Conservation (phyloP, 2,888 invertebrate species). For the Minunthozetes semirufus region DNA sequence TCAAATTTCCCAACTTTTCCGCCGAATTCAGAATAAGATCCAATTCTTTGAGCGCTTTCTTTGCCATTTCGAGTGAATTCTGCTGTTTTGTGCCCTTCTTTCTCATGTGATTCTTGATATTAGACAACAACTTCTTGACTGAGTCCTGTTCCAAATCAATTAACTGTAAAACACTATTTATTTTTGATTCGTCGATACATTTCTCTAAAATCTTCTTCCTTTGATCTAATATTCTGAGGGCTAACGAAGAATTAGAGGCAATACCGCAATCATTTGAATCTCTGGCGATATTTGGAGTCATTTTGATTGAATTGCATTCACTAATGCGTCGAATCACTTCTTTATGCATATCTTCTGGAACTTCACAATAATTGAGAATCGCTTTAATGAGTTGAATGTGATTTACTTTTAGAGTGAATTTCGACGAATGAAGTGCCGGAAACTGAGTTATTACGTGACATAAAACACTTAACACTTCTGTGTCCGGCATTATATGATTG, state of each 20-base stretch:
- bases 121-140: slow-evolving; percentile 21
- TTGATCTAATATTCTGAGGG: neutral
- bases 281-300: slow-evolving; percentile 2
- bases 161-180: slow-evolving; percentile 20
- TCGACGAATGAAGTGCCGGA: slow-evolving; percentile 48
- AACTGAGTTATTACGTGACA: slow-evolving; percentile 66
- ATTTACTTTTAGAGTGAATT: slow-evolving; percentile 63
- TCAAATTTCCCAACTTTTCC: slow-evolving; percentile 62
- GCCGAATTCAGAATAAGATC: slow-evolving; percentile 65
- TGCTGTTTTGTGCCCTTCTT: slow-evolving; percentile 40
- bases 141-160: slow-evolving; percentile 29
- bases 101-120: slow-evolving; percentile 26
- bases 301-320: slow-evolving; percentile 22
- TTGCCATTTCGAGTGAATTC: slow-evolving; percentile 52
- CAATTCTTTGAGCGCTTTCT: slow-evolving; percentile 65
- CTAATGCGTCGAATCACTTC: slow-evolving; percentile 36
- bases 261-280: slow-evolving; percentile 36
- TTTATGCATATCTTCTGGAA: slow-evolving; percentile 56
- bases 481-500: slow-evolving; percentile 59
- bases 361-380: slow-evolving; percentile 69
- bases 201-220: slow-evolving; percentile 32
- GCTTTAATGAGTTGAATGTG: slow-evolving; percentile 69
- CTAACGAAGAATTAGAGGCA: neutral
- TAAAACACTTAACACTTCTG: slow-evolving; percentile 71
- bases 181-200: slow-evolving; percentile 21